Base-by-base conservation (phyloP, 1,140 invertebrate genomes). In the Musca domestica region DNA sequence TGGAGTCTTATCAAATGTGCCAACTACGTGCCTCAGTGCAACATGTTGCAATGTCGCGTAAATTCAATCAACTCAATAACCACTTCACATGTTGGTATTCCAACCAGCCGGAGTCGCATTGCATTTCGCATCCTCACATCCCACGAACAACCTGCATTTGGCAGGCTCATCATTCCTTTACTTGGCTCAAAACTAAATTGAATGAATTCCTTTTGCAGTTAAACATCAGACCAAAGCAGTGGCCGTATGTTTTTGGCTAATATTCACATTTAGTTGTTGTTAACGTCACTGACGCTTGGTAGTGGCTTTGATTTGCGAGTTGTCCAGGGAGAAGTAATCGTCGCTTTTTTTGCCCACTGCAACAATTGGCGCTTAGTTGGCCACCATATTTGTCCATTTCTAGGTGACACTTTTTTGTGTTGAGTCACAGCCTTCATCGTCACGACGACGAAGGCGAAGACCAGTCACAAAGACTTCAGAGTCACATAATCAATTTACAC, bases 31-130 rank as follows among this genome's bases (percentile, higher is more conserved):
- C 56, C 56, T 61, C 56, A 34, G 19, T 51, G 56, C 25, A n/a
- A 61, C 56, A 61, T 61, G 56, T 61, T 61, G 56, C 17, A 61
- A 61, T 61, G 56, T 61, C 56, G 34, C 56, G 34, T 61, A 56
- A 61, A 61, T 61, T 61, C 56, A 61, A 41, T 41, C 6, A 61
- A 61, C 56, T 61, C 27, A 61, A 61, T 61, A 61, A 41, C 5
- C 27, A 34, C 30, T 7, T 27, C 34, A 61, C 56, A 61, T 61
- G 56, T 61, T 61, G 56, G 27, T 34, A 61, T 61, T 27, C 20
- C 56, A 61, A 12, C 27, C 4, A 41, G 10, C n/a, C n/a, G 4
- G 5, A 41, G 34, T 2, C 27, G 27, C n/a, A n/a, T 30, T 30
- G 27, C 3, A 4, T 30, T 30, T 30, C 34, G 6, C 34, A 5